Evolutionary conservation across 2,888 invertebrate species (phyloP), one percentile per base, ranked within the genome.

Genomic region (Lasioglossum marginatum): DNA sequence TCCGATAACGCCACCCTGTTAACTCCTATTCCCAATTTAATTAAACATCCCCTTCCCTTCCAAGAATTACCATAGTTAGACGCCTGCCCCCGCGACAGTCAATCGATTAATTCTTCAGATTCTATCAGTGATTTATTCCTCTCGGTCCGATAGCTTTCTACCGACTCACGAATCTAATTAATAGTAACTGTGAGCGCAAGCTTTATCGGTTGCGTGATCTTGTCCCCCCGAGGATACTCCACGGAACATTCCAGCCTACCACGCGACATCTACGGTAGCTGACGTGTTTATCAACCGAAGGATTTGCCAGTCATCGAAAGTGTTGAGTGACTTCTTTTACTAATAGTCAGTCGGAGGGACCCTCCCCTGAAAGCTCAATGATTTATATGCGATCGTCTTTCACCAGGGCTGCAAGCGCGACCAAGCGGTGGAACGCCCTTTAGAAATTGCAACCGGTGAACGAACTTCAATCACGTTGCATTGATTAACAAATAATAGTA

Each of bases 91-190:
- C 23, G 68, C 23, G n/a, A n/a, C 16, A 23, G 31, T 31, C 45
- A 31, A 77, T 82, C 83, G 75, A 83, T 82, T 82, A 83, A 82
- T 72, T 31, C 66, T 57, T 45, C 27, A 73, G 83, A 83, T 83
- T 23, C 16, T 82, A 83, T 83, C 83, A 43, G 48, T 82, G 76
- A 83, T 83, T 83, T 83, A 82, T 83, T 76, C 72, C 57, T 63
- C 57, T 14, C 71, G 66, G 83, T 19, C 70, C 45, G 70, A 77
- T 43, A 74, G 57, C 57, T 78, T 84, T 84, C 77, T 70, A 77
- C 84, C 60, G 74, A 75, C 84, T 84, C 84, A 83, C 48, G 74
- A 83, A 84, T 78, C 70, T 83, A 84, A 83, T 78, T 83, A 83
- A 78, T 63, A 83, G 77, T 34, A 84, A 83, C 77, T 45, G 40